Evolutionary conservation across 1,140 invertebrate species (phyloP), one percentile per base, ranked within the genome.

Genomic region (Popillia japonica): DNA sequence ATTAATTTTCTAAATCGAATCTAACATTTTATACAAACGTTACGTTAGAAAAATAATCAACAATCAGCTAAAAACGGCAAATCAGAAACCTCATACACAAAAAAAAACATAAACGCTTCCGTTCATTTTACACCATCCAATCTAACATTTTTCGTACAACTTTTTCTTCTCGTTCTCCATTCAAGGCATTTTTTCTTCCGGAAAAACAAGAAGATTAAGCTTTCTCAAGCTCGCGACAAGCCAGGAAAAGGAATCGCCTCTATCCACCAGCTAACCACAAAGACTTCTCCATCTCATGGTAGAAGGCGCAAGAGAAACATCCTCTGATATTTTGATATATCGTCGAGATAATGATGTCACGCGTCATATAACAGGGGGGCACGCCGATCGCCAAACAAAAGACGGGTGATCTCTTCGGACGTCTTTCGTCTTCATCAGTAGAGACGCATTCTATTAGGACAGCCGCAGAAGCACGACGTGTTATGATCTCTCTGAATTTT

Each of bases 361-460:
- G 48, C 48, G 48, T 55, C 48, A 55, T 55, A 55, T 55, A 55
- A 55, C 48, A 55, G 48, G 48, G 27, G 48, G 48, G 48, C 48
- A 17, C 48, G 48, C 9, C 14, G 48, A 55, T 55, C 48, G 48
- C 17, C 48, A 55, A 17, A 55, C 48, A 55, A 55, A 14, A 55
- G 48, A 17, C 48, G 48, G 14, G 4, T 3, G 48, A 55, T 55
- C 17, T 55, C 17, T 55, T 55, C 9, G 8, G 42, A 44, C 48
- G 9, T 17, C 17, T 55, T 55, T 44, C 42, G 14, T 55, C 48
- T 55, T n/a, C 48, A n/a, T 55, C 48, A n/a, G 48, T 17, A 1
- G 4, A n/a, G 48, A 55, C 48, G 48, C 14, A 17, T 14, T 55
- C 14, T 14, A 55, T 14, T 3, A 55, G 42, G 42, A 44, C 42